phyloP scores from a whole-genome alignment of 2,113 vertebrate species.

The Paracanthobrama guichenoti region DNA sequence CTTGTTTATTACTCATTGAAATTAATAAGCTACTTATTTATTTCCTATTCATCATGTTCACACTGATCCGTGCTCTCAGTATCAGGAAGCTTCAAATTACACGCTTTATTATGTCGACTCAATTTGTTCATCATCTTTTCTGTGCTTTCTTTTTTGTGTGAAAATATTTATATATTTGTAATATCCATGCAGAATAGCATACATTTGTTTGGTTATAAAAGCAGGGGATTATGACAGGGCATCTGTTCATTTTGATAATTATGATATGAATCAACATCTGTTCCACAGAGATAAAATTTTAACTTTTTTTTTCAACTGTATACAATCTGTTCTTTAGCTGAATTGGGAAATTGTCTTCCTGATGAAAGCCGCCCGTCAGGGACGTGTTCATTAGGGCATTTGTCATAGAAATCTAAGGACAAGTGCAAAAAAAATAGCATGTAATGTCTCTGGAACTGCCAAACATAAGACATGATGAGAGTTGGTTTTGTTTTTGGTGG shows the following conservation, averaged over 20 bases:
- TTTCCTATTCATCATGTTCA: conserved; percentile 44
- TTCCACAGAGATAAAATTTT: conserved; percentile 1
- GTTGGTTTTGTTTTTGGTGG: background rate
- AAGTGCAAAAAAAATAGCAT: background rate
- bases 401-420: background rate
- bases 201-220: conserved; percentile 30
- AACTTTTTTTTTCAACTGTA: background rate
- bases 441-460: background rate
- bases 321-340: conserved; percentile 29
- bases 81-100: background rate
- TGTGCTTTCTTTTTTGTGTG: background rate
- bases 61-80: conserved; percentile 32
- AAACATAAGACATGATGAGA: background rate
- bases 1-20: conserved; percentile 52
- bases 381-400: background rate
- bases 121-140: background rate
- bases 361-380: background rate
- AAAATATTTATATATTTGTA: conserved; percentile 33
- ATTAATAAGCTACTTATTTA: conserved; percentile 49
- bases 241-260: conserved; percentile 58
- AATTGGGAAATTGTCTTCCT: conserved; percentile 21
- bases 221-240: conserved; percentile 42
- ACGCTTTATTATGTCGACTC: conserved; percentile 16
- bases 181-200: background rate
- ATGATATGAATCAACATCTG: conserved; percentile 55